phyloP scores from a whole-genome alignment of 2,113 vertebrate genomes.

The Engystomops pustulosus region DNA sequence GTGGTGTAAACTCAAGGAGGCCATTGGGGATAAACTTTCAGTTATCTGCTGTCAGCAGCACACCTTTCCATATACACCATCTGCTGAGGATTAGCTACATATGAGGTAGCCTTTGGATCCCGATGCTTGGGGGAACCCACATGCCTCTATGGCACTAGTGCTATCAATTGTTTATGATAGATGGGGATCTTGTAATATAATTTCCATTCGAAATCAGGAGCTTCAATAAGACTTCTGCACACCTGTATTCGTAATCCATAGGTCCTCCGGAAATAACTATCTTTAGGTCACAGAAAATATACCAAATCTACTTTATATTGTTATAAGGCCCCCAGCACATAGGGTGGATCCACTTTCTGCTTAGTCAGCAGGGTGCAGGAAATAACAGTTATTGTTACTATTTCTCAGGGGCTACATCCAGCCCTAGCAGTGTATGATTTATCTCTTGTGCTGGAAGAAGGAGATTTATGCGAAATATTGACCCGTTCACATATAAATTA shows the following conservation, averaged over 20 bases:
- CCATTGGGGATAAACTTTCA: no score
- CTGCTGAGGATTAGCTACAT: neutral
- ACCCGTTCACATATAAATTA: slow-evolving; percentile 24
- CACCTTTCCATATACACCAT: no score
- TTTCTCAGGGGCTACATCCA: slow-evolving; percentile 31
- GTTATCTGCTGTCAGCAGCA: no score
- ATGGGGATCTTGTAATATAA: neutral
- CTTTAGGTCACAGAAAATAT: neutral
- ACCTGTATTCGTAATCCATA: no score
- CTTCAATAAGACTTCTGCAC: no score
- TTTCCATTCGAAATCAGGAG: neutral
- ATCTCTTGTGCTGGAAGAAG: neutral
- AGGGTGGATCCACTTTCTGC: neutral
- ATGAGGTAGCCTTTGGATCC: no score
- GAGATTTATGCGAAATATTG: slow-evolving; percentile 34
- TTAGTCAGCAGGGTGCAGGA: slow-evolving; percentile 31
- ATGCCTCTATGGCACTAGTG: neutral
- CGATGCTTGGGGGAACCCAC: no score
- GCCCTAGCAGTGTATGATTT: slow-evolving; percentile 18
- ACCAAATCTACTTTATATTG: slow-evolving; percentile 13
- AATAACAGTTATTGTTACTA: slow-evolving; percentile 40
- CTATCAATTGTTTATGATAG: neutral
- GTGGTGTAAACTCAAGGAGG: no score
- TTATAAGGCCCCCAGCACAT: slow-evolving; percentile 1
- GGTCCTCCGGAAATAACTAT: no score